Base-by-base conservation (phyloP, 2,888 invertebrate species). In the Papilio gigon region DNA sequence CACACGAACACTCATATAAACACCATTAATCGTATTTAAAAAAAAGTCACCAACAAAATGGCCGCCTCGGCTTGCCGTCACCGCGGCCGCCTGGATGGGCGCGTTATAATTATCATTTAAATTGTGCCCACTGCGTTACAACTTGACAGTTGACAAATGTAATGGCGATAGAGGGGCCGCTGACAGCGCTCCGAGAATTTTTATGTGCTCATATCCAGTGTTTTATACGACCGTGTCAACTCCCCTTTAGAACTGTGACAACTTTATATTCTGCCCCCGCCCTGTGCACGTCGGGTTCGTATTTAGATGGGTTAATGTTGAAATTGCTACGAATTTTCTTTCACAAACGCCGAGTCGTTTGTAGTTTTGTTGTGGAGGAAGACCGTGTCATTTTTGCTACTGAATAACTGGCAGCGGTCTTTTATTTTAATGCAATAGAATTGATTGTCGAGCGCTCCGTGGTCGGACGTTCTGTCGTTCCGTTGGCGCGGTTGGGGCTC, bases 71-170 rank as follows among this genome's bases (percentile, higher is more conserved):
- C n/a, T n/a, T n/a, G 71, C 77, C 79, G 76, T 68, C 68, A 44
- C 44, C 40, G 78, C 75, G 76, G 76, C 75, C 78, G 77, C 79
- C 79, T 73, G 74, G 71, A 70, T 73, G 68, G 71, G 76, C 84
- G 82, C 86, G 83, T 86, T 85, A 85, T 88, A 90, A 91, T 91
- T 91, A 90, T 87, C 90, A 91, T 91, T 88, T 89, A 90, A 90
- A 90, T 89, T 83, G 90, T 87, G 82, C 84, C 83, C 86, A 85
- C 85, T 83, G 83, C 87, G 89, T 86, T 85, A 85, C 88, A 79
- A 83, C 76, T 83, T 88, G 90, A 90, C 91, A 89, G 85, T 89
- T 90, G 91, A 91, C 90, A 89, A 90, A 91, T 90, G 90, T 90
- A 86, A 90, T 89, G 88, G 85, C 87, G 85, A 86, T 86, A 86